Evolutionary conservation across 2,888 invertebrate genomes (phyloP).

Genomic region (Anorthoa munda): DNA sequence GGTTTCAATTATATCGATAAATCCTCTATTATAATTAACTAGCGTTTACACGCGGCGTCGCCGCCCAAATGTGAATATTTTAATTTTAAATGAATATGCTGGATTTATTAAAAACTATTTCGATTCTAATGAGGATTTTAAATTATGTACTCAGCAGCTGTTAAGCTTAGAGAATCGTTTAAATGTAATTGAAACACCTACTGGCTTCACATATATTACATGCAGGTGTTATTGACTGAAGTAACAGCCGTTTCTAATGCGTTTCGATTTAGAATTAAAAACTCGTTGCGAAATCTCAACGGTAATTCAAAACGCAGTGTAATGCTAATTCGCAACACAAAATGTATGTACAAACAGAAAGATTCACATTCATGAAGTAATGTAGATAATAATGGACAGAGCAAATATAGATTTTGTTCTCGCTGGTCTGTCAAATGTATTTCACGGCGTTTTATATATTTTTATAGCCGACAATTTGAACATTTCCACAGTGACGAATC

Average conservation of each 20-base stretch:
- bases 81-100: constrained; percentile 65
- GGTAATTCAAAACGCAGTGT: constrained; percentile 26
- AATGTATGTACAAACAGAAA: constrained; percentile 46
- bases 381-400: constrained; percentile 64
- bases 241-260: constrained; percentile 51
- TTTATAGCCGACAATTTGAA: constrained; percentile 81
- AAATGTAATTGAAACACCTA: constrained; percentile 64
- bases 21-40: constrained; percentile 85
- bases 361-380: constrained; percentile 17
- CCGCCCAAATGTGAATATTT: constrained; percentile 63
- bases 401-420: constrained; percentile 84
- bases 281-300: constrained; percentile 43
- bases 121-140: constrained; percentile 68
- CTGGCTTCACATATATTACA: constrained; percentile 50
- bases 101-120: constrained; percentile 70
- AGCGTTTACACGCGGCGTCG: constrained; percentile 67
- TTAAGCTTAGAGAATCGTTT: constrained; percentile 62
- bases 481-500: constrained; percentile 87
- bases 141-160: constrained; percentile 64
- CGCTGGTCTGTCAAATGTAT: constrained; percentile 82
- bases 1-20: constrained; percentile 82
- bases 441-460: constrained; percentile 82
- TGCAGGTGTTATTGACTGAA: constrained; percentile 56
- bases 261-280: constrained; percentile 49
- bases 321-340: constrained; percentile 24